Conservation (phyloP, 2,888 invertebrate species). For the Lithophane socia region DNA sequence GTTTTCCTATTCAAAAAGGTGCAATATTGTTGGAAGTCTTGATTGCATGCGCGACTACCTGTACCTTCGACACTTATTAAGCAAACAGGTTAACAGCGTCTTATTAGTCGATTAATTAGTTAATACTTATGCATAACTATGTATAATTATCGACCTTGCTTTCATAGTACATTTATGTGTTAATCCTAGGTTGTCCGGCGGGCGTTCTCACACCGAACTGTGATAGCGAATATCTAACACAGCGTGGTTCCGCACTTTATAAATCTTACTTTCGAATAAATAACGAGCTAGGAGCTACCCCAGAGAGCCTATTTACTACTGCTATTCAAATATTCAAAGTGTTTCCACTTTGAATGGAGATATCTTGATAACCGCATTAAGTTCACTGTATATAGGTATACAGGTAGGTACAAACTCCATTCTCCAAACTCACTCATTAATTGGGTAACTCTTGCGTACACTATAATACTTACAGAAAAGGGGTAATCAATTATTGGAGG, state of each 20-base stretch:
- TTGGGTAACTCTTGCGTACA: not conserved
- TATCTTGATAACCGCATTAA: constrained; percentile 61
- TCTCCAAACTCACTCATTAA: constrained; percentile 31
- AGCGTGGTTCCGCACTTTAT: constrained; percentile 68
- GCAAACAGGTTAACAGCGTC: constrained; percentile 11
- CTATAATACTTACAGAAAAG: not conserved
- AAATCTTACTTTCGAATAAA: constrained; percentile 71
- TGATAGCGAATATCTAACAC: constrained; percentile 65
- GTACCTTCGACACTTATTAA: constrained; percentile 9
- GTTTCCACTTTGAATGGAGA: constrained; percentile 59
- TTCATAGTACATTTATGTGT: constrained; percentile 62
- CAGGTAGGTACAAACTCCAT: not conserved
- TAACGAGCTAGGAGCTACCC: constrained; percentile 64
- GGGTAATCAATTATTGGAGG: not conserved
- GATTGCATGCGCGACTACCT: not conserved
- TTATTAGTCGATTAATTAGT: constrained; percentile 52
- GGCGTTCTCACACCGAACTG: constrained; percentile 53
- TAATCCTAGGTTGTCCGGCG: constrained; percentile 52
- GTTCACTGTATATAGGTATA: constrained; percentile 33
- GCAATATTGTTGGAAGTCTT: not conserved
- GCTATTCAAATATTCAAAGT: constrained; percentile 65
- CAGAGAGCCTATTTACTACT: constrained; percentile 59
- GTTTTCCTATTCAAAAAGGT: not conserved
- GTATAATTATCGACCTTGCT: constrained; percentile 50
- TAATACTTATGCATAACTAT: constrained; percentile 43